Conservation (phyloP, 2,113 vertebrate species). For the Melanerpes formicivorus region DNA sequence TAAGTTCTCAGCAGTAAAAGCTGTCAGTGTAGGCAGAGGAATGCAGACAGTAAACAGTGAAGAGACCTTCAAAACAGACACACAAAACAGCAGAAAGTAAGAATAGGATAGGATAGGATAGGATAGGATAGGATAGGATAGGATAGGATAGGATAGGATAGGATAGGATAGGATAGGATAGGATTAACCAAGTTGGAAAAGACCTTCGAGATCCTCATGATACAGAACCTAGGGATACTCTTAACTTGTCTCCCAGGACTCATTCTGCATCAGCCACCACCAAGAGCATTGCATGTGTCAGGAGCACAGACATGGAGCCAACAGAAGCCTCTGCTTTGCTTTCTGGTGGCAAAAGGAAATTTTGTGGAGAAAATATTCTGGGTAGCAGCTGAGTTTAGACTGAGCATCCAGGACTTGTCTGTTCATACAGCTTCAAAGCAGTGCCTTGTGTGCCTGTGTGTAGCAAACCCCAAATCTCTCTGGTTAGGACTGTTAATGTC, state of each 20-base stretch:
- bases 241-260: background rate
- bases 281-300: accelerated
- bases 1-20: background rate
- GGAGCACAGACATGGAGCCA: background rate
- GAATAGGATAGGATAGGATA: too few relatives aligned
- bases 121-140: too few relatives aligned
- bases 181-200: too few relatives aligned
- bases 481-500: background rate
- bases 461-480: background rate
- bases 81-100: too few relatives aligned
- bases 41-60: background rate
- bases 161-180: too few relatives aligned
- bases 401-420: background rate
- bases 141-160: too few relatives aligned
- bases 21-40: background rate
- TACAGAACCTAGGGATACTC: background rate
- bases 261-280: background rate
- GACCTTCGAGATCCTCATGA: background rate
- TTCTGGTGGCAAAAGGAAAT: background rate
- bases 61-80: background rate
- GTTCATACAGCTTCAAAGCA: background rate
- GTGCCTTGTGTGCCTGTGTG: accelerated
- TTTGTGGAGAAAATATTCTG: background rate
- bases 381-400: background rate
- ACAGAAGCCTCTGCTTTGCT: background rate